Evolutionary conservation across 2,888 invertebrate species (phyloP).

Genomic region (Sialis lutaria): DNA sequence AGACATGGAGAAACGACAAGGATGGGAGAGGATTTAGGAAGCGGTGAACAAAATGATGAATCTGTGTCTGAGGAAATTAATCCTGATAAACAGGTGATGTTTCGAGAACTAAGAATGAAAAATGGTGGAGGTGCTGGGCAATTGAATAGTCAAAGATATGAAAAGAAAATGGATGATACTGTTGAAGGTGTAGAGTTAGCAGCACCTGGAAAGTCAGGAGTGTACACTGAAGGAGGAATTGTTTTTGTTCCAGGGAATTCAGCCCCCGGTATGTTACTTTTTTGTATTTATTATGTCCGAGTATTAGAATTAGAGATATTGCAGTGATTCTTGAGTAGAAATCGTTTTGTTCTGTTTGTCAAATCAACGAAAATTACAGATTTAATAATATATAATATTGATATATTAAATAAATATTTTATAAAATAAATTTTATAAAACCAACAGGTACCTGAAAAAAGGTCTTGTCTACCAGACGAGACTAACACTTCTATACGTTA

Average conservation of each 20-base stretch:
- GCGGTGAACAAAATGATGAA: slow-evolving; percentile 19
- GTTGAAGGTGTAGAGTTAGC: slow-evolving; percentile 7
- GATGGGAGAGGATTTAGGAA: slow-evolving; percentile 19
- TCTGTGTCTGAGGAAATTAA: neutral
- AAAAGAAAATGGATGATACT: slow-evolving; percentile 6
- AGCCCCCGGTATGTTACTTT: slow-evolving; percentile 9
- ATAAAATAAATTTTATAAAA: no score
- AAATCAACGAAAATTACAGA: no score
- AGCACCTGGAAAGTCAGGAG: slow-evolving; percentile 15
- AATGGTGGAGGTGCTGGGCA: slow-evolving; percentile 1
- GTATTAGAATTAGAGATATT: no score
- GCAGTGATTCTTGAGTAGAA: no score
- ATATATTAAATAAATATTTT: no score
- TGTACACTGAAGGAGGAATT: slow-evolving; percentile 45
- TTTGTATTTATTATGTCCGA: neutral
- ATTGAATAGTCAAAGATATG: neutral
- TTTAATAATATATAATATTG: no score
- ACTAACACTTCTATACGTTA: no score
- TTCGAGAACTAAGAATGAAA: slow-evolving; percentile 16
- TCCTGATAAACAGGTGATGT: slow-evolving; percentile 9
- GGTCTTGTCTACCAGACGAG: no score
- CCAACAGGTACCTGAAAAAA: no score
- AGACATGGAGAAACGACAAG: slow-evolving; percentile 21
- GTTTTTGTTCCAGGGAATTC: slow-evolving; percentile 27
- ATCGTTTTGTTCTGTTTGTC: no score